A percentile compares a stretch with the other conserved stretches of the same genome.
These are phyloP conservation scores for Drosophila gunungcola DNA, from an alignment of 1,140 invertebrate genomes.

Conservation along the genomic window DNA sequence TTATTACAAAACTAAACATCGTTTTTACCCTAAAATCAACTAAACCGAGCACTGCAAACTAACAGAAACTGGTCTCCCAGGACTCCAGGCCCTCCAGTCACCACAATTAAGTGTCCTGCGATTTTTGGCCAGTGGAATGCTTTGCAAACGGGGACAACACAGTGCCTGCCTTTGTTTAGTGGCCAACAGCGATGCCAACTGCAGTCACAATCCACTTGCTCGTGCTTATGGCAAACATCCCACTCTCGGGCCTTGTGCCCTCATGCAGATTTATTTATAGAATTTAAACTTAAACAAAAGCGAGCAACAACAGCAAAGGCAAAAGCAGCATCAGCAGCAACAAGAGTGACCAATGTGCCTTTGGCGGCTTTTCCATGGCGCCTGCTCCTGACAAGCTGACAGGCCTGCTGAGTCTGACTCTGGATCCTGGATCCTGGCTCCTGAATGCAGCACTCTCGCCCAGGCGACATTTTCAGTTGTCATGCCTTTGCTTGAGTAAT, in stretches of 20 bases:
- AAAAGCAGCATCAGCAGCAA: background rate
- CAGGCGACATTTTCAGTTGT: conserved; percentile 69
- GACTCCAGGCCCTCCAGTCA: background rate
- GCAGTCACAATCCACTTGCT: conserved; percentile 48
- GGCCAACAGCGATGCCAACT: conserved; percentile 59
- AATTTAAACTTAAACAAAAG: conserved; percentile 75
- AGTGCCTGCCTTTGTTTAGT: conserved; percentile 66
- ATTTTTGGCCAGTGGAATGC: conserved; percentile 15
- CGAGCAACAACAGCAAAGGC: conserved; percentile 13
- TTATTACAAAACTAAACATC: background rate
- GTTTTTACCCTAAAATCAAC: background rate
- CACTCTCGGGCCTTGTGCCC: conserved; percentile 11
- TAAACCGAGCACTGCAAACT: conserved; percentile 1
- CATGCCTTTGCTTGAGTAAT: conserved; percentile 80
- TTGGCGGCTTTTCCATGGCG: conserved; percentile 51
- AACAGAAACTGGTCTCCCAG: conserved; percentile 4
- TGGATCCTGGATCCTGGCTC: conserved; percentile 10
- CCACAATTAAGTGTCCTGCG: conserved; percentile 25
- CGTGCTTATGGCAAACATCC: conserved; percentile 26
- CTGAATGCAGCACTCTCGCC: conserved; percentile 11
- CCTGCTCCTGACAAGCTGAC: conserved; percentile 78
- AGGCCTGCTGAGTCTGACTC: conserved; percentile 52
- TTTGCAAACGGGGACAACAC: conserved; percentile 7
- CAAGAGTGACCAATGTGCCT: conserved; percentile 57
- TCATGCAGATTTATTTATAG: conserved; percentile 58